Conservation (phyloP, 2,797 vertebrate genomes). For the Danionella dracula region DNA sequence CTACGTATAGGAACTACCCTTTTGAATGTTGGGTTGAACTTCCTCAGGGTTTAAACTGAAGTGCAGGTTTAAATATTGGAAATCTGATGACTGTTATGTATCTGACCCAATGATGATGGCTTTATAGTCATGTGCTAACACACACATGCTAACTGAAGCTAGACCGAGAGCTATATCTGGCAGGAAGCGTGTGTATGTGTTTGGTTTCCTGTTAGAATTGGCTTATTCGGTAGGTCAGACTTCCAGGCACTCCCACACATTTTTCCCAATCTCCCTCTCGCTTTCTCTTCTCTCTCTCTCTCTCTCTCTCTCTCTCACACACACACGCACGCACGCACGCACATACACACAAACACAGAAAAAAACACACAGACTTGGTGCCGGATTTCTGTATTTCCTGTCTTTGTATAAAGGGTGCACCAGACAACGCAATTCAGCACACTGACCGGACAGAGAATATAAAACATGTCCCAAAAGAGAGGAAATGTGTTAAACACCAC, state of each 20-base stretch:
- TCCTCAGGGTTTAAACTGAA: not conserved
- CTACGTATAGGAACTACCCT: too few species aligned
- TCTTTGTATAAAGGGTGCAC: slow-evolving; percentile 35
- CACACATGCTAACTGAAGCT: slow-evolving; percentile 6
- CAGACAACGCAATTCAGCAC: slow-evolving; percentile 16
- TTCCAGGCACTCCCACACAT: slow-evolving; percentile 34
- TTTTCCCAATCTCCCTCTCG: slow-evolving; percentile 26
- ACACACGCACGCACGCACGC: slow-evolving; percentile 18
- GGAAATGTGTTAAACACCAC: slow-evolving; percentile 1
- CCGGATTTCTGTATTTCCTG: slow-evolving; percentile 34
- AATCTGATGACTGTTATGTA: slow-evolving; percentile 6
- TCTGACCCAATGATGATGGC: not conserved
- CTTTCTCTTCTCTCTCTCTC: slow-evolving; percentile 8
- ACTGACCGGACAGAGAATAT: not conserved
- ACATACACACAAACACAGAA: too few species aligned
- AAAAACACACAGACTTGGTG: not conserved
- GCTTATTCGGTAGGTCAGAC: slow-evolving; percentile 35
- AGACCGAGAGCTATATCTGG: slow-evolving; percentile 6
- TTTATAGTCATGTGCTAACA: slow-evolving; percentile 7
- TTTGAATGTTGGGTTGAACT: not conserved
- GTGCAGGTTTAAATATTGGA: not conserved
- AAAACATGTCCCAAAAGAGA: slow-evolving; percentile 13
- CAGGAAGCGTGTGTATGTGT: slow-evolving; percentile 26
- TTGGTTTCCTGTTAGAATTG: slow-evolving; percentile 35
- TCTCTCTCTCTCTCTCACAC: not conserved